phyloP scores from a whole-genome alignment of 2,888 invertebrate genomes.

The Sylvicola cinctus region DNA sequence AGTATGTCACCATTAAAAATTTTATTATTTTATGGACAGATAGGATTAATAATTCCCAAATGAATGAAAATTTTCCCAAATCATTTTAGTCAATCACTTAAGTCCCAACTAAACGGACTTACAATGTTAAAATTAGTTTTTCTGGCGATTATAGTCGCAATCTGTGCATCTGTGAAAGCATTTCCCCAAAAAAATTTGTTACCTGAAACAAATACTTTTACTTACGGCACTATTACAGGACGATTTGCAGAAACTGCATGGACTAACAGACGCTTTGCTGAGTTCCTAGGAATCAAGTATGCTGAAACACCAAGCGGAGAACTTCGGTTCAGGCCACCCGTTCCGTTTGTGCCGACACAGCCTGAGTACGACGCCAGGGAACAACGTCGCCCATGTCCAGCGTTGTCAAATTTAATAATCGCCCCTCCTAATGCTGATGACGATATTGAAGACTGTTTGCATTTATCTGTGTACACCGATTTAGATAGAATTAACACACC shows the following conservation, averaged over 20 bases:
- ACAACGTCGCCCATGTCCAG: slow-evolving; percentile 20
- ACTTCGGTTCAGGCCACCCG: slow-evolving; percentile 16
- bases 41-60: too few species aligned
- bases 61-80: too few species aligned
- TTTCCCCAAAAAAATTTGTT: too few species aligned
- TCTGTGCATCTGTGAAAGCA: too few species aligned
- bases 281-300: slow-evolving; percentile 21
- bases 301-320: slow-evolving; percentile 18
- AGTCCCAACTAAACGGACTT: too few species aligned
- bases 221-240: slow-evolving; percentile 17
- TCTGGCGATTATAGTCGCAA: too few species aligned
- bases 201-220: too few species aligned
- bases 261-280: slow-evolving; percentile 17
- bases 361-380: slow-evolving; percentile 16
- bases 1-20: too few species aligned
- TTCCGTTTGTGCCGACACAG: slow-evolving; percentile 15
- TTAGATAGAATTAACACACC: too few species aligned
- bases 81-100: too few species aligned
- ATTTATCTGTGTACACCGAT: slow-evolving; percentile 21
- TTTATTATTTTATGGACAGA: too few species aligned
- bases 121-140: too few species aligned
- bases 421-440: slow-evolving; percentile 9
- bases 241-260: slow-evolving; percentile 15
- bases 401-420: slow-evolving; percentile 13
- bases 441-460: slow-evolving; percentile 21